phyloP scores from a whole-genome alignment of 2,888 invertebrate genomes.

The Andrena haemorrhoa region DNA sequence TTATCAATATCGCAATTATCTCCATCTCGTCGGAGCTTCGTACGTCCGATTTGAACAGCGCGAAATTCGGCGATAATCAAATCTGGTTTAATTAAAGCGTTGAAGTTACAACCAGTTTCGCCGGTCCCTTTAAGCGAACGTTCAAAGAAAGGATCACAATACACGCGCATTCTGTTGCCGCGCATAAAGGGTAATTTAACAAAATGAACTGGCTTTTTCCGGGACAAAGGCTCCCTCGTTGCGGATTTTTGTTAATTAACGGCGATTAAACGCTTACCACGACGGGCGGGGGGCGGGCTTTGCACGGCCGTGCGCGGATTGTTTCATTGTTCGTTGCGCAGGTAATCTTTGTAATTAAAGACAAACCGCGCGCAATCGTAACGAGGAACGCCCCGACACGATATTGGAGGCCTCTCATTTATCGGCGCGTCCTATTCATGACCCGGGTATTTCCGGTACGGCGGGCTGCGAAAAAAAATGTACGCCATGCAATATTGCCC shows the following conservation, averaged over 20 bases:
- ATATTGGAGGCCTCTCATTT: slow-evolving; percentile 32
- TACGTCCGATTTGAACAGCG: no score
- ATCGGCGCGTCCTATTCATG: slow-evolving; percentile 31
- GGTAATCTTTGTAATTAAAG: slow-evolving; percentile 17
- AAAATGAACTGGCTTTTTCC: neutral
- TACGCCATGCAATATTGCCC: slow-evolving; percentile 25
- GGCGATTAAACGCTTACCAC: slow-evolving; percentile 5
- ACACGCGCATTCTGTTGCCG: neutral
- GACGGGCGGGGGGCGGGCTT: neutral
- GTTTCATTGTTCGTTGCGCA: neutral
- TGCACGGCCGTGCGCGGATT: neutral
- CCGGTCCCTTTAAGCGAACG: neutral
- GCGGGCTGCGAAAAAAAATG: slow-evolving; percentile 3
- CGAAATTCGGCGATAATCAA: neutral
- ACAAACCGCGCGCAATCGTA: neutral
- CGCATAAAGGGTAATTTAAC: neutral
- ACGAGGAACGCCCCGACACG: neutral
- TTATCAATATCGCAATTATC: no score
- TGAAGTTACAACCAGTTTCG: neutral
- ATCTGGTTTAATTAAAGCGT: neutral
- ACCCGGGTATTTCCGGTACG: slow-evolving; percentile 27
- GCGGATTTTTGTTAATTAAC: slow-evolving; percentile 5
- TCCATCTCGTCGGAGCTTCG: no score
- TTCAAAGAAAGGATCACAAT: neutral
- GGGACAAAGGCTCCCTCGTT: neutral